Evolutionary conservation across 2,113 vertebrate species (phyloP).

Genomic region (Apteryx owenii): DNA sequence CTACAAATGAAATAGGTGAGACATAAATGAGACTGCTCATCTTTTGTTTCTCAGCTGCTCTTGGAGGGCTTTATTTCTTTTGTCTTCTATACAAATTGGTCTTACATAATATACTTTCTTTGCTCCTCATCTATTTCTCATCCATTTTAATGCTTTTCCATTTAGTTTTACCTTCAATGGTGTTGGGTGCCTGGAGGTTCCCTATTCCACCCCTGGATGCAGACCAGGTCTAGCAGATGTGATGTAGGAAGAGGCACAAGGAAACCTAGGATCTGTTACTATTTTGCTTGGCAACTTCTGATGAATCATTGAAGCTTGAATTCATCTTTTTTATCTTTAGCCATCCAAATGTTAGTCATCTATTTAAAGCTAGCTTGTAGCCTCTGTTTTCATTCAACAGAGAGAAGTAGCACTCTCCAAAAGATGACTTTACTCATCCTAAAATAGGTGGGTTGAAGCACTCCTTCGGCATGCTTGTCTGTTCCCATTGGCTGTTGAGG

Average conservation of each 20-base stretch:
- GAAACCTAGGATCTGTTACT: neutral
- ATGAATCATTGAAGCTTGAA: neutral
- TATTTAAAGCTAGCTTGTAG: neutral
- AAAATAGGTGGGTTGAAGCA: neutral
- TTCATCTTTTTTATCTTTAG: neutral
- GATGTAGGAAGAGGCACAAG: neutral
- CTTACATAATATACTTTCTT: neutral
- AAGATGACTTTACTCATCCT: neutral
- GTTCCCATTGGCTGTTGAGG: neutral
- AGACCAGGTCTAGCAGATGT: neutral
- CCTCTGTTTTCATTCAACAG: neutral
- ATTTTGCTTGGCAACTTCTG: neutral
- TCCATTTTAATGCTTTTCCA: neutral
- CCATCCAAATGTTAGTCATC: neutral
- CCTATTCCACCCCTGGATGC: neutral
- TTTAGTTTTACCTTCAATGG: neutral
- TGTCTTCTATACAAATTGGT: neutral
- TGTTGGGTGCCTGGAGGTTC: neutral
- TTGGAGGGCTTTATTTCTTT: constrained; percentile 1
- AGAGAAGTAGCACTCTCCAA: neutral
- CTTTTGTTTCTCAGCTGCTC: neutral
- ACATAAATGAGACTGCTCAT: constrained; percentile 4
- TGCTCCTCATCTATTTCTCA: neutral
- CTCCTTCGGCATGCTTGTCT: neutral
- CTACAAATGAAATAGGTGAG: constrained; percentile 44